These are phyloP conservation scores for Falcunculus frontatus DNA, from an alignment of 2,113 vertebrate species.

Conservation along the genomic window DNA sequence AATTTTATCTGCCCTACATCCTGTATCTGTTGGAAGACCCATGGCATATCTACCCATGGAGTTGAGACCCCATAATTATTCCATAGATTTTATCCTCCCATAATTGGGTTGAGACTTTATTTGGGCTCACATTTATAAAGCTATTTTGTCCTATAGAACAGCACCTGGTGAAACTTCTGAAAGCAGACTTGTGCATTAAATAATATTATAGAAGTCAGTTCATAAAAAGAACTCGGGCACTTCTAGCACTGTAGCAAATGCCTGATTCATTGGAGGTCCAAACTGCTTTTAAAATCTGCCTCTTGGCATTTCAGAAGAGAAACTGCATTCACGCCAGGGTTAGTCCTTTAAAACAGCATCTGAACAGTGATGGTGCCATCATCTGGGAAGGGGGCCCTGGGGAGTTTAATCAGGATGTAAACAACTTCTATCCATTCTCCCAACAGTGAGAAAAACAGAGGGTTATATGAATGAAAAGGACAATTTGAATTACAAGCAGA, in stretches of 20 bases:
- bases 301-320: not conserved
- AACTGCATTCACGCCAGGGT: not conserved
- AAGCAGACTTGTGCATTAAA: not conserved
- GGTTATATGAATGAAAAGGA: not conserved
- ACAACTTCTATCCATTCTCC: slow-evolving; percentile 17
- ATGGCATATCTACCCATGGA: not conserved
- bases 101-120: not conserved
- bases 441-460: not conserved
- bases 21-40: not conserved
- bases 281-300: not conserved
- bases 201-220: not conserved
- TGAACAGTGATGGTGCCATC: not conserved
- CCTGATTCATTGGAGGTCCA: not conserved
- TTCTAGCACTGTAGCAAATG: not conserved
- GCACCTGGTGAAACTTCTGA: not conserved
- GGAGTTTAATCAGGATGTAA: slow-evolving; percentile 46
- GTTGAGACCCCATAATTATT: not conserved
- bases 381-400: not conserved
- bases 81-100: not conserved
- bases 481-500: slow-evolving; percentile 33
- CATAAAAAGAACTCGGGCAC: not conserved
- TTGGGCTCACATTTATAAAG: not conserved
- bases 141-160: not conserved
- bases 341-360: not conserved
- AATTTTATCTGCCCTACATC: not conserved